phyloP scores from a whole-genome alignment of 2,797 vertebrate species.

The Pangasius larnaudii region DNA sequence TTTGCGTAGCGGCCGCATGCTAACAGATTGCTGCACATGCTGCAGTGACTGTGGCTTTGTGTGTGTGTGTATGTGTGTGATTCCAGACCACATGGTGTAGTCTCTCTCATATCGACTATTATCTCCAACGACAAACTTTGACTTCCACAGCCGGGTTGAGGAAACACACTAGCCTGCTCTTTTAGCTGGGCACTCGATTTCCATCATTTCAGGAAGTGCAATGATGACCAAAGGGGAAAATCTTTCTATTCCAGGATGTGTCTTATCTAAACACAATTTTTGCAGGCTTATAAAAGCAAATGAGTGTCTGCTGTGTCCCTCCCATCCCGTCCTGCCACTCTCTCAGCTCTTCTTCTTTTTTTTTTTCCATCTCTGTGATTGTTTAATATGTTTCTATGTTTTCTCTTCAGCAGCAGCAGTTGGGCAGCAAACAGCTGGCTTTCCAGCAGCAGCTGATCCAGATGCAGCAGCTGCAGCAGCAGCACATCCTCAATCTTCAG shows the following conservation, averaged over 20 bases:
- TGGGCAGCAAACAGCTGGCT: slow-evolving; percentile 97
- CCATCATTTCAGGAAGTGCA: slow-evolving; percentile 50
- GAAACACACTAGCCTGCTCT: slow-evolving; percentile 10
- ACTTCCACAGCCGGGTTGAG: neutral
- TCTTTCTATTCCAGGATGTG: slow-evolving; percentile 58
- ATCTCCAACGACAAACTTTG: slow-evolving; percentile 38
- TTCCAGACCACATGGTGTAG: slow-evolving; percentile 50
- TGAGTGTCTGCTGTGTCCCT: slow-evolving; percentile 50
- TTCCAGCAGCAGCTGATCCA: slow-evolving; percentile 99
- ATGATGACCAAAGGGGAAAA: slow-evolving; percentile 52
- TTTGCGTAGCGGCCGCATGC: slow-evolving; percentile 46
- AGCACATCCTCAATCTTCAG: slow-evolving; percentile 97
- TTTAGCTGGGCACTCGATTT: slow-evolving; percentile 30
- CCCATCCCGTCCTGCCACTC: slow-evolving; percentile 64
- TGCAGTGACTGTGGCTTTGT: slow-evolving; percentile 26
- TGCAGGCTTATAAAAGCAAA: slow-evolving; percentile 54
- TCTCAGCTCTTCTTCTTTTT: slow-evolving; percentile 38
- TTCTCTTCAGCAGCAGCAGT: slow-evolving; percentile 73
- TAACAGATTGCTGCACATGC: slow-evolving; percentile 52
- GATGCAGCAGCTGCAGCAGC: slow-evolving; percentile 99
- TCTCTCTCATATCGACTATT: slow-evolving; percentile 44
- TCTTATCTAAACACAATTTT: slow-evolving; percentile 55
- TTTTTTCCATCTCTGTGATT: slow-evolving; percentile 31
- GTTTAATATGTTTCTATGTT: slow-evolving; percentile 21
- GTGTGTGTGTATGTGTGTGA: slow-evolving; percentile 4